Evolutionary conservation across 2,888 invertebrate species (phyloP).

Genomic region (Rugalucina vietnamica): DNA sequence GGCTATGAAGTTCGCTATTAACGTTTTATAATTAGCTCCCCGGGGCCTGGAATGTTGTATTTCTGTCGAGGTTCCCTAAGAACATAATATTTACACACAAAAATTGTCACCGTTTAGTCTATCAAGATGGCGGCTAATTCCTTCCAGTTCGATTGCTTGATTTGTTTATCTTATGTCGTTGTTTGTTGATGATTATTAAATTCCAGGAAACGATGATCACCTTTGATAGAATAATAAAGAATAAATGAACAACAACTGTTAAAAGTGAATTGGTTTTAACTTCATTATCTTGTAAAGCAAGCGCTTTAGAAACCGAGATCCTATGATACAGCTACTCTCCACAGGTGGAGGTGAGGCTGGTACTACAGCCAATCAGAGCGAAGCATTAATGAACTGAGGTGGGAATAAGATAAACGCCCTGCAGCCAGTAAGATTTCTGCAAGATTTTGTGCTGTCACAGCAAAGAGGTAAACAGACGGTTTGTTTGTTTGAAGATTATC

Average conservation of each 20-base stretch:
- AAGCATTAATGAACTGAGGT: background rate
- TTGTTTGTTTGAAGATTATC: background rate
- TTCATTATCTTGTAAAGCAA: conserved; percentile 44
- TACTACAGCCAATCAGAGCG: conserved; percentile 34
- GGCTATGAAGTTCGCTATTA: conserved; percentile 13
- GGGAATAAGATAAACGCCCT: background rate
- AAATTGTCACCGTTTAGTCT: conserved; percentile 27
- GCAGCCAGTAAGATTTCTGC: background rate
- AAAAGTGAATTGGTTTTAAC: conserved; percentile 32
- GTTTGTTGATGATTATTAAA: conserved; percentile 57
- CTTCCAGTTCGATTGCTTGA: background rate
- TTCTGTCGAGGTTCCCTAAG: conserved; percentile 39
- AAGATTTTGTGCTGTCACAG: background rate
- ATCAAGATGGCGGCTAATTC: conserved; percentile 4
- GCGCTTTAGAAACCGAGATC: conserved; percentile 23
- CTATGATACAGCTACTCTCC: conserved; percentile 24
- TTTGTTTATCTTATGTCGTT: conserved; percentile 19
- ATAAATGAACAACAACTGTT: conserved; percentile 48
- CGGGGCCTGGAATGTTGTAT: conserved; percentile 50
- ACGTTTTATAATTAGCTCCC: conserved; percentile 53
- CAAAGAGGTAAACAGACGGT: background rate
- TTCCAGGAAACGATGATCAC: conserved; percentile 47
- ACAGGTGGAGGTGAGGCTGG: conserved; percentile 17
- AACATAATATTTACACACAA: conserved; percentile 55
- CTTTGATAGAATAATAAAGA: conserved; percentile 53